A percentile compares a stretch with the other conserved stretches of the same genome.
Conservation (phyloP, 2,888 invertebrate species). For the Cephus rjabovi region DNA sequence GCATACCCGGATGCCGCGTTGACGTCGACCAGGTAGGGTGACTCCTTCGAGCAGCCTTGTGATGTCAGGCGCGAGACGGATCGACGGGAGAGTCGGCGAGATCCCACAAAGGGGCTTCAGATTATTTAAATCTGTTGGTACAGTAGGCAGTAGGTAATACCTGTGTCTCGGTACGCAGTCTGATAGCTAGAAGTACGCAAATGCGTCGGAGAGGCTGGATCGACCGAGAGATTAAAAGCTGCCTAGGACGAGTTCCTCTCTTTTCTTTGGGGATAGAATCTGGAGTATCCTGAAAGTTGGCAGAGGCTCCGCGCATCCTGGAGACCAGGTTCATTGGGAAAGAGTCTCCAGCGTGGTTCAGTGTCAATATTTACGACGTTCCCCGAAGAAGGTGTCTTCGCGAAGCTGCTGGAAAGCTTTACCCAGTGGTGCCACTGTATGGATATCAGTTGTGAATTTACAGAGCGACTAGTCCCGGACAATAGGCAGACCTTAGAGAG, state of each 20-base stretch:
- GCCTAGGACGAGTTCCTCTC: background rate
- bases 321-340: background rate
- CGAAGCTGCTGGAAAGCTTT: conserved; percentile 11
- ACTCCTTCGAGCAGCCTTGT: conserved; percentile 22
- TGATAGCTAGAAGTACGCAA: conserved; percentile 20
- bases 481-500: conserved; percentile 20
- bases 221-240: conserved; percentile 13
- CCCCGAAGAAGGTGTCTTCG: conserved; percentile 18
- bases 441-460: conserved; percentile 30
- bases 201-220: conserved; percentile 4
- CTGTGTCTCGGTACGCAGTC: background rate
- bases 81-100: conserved; percentile 38
- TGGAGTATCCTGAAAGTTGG: background rate
- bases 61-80: conserved; percentile 33
- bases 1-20: conserved; percentile 21
- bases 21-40: conserved; percentile 6
- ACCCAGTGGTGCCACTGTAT: conserved; percentile 13
- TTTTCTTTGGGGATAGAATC: background rate
- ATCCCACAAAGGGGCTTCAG: conserved; percentile 32
- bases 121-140: conserved; percentile 37
- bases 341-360: background rate
- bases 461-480: conserved; percentile 24
- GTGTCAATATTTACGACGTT: conserved; percentile 21
- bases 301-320: background rate
- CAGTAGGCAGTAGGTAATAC: background rate